Evolutionary conservation across 2,888 invertebrate species (phyloP), one percentile per base, ranked within the genome.

Genomic region (Spodoptera exigua): DNA sequence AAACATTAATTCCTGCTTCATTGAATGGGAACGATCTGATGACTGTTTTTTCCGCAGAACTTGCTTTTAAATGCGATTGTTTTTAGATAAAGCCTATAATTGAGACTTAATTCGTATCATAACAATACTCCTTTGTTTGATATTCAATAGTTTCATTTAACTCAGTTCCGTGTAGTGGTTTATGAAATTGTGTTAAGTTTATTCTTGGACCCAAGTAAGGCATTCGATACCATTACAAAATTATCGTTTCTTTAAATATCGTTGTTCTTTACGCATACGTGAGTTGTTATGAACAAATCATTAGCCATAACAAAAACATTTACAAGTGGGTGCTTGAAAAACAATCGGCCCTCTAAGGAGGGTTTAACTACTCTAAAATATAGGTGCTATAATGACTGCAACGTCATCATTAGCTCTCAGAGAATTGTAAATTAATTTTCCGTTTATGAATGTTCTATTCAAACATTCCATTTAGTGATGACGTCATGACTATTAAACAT

Each of bases 1-100:
- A 81, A 85, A 83, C 70, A 69, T 75, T 71, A 79, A 86, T 89
- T 89, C 88, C 89, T 90, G 87, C 87, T 89, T 85, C 87, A 88
- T 55, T 88, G 87, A 72, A 58, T 85, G 81, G 79, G 81, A 85
- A 83, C 83, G 78, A 69, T 68, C 67, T 58, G 62, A 64, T 68
- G 58, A 63, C 64, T 65, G 66, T 74, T 73, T 76, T 70, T 74
- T 51, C 17, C 46, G 36, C 60, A 52, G 54, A 40, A 59, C 48
- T 63, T 52, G 56, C 44, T 44, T 61, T 56, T 40, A 46, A 61
- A 34, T 16, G 27, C 27, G 3, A 3, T 56, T 12, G 40, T 48
- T 46, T 48, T 61, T 32, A 32, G 35, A 35, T 49, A 36, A 49
- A n/a, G 7, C 13, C 14, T 13, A n/a, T 51, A 53, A 56, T 47